phyloP scores from a whole-genome alignment of 1,140 invertebrate genomes.

The Cheumatopsyche charites region DNA sequence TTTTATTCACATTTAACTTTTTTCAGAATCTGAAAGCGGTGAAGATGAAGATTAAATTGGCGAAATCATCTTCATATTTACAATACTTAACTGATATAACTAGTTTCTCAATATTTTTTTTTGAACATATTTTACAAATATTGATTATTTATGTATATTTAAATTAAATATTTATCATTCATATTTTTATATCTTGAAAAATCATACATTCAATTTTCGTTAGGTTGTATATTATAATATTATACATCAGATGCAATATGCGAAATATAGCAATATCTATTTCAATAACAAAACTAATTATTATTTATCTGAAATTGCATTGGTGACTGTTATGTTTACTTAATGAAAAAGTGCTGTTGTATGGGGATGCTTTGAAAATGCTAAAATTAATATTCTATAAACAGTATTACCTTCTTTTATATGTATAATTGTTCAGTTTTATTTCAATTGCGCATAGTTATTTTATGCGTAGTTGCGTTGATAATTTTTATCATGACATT shows the following conservation, averaged over 20 bases:
- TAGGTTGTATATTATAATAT: neutral
- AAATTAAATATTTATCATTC: slow-evolving; percentile 25
- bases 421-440: neutral
- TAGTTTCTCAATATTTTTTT: slow-evolving; percentile 38
- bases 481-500: slow-evolving; percentile 12
- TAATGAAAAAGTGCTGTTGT: neutral
- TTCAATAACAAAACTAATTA: neutral
- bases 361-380: neutral
- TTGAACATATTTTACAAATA: slow-evolving; percentile 28
- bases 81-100: slow-evolving; percentile 37
- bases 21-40: slow-evolving; percentile 48
- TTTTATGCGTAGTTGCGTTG: neutral
- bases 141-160: slow-evolving; percentile 33
- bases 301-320: neutral
- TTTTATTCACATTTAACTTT: neutral
- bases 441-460: neutral
- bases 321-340: neutral
- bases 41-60: slow-evolving; percentile 41
- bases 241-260: slow-evolving; percentile 4
- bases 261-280: slow-evolving; percentile 26
- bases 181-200: slow-evolving; percentile 12
- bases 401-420: slow-evolving; percentile 20
- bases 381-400: neutral
- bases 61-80: slow-evolving; percentile 34
- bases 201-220: slow-evolving; percentile 5